phyloP scores from a whole-genome alignment of 2,113 vertebrate species.

The Thryonomys swinderianus region DNA sequence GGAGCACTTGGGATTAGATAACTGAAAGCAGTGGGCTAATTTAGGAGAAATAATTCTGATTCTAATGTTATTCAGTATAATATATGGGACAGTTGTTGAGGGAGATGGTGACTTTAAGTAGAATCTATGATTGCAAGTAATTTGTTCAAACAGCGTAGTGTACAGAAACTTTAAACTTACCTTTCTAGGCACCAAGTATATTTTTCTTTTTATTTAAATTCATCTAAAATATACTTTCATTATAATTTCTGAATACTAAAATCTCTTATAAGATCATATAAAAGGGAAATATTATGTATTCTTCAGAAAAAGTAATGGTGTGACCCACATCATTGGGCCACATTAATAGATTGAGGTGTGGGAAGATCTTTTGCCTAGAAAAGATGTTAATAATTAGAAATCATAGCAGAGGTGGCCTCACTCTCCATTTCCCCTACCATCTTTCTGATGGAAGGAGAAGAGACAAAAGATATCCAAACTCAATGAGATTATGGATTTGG shows the following conservation, averaged over 20 bases:
- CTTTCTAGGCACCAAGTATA: not conserved
- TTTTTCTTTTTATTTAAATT: not conserved
- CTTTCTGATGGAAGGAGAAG: not conserved
- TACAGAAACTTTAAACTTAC: constrained; percentile 6
- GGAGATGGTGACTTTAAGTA: not conserved
- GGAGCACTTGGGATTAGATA: not conserved
- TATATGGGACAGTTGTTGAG: not conserved
- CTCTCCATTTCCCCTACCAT: not conserved
- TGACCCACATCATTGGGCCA: not conserved
- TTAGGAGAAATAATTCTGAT: not conserved
- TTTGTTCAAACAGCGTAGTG: not conserved
- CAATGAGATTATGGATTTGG: not conserved
- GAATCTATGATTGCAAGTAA: not conserved
- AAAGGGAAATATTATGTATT: constrained; percentile 8
- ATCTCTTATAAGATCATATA: not conserved
- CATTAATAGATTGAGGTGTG: not conserved
- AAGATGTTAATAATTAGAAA: constrained; percentile 7
- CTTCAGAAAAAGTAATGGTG: not conserved
- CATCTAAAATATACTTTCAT: constrained; percentile 38
- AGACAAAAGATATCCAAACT: not conserved
- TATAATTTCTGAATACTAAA: constrained; percentile 24
- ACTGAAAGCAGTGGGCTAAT: not conserved
- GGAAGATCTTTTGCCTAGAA: not conserved
- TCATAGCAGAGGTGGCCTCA: not conserved
- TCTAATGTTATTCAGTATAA: not conserved